Evolutionary conservation across 1,140 invertebrate genomes (phyloP).

Genomic region (Tyrophagus putrescentiae): DNA sequence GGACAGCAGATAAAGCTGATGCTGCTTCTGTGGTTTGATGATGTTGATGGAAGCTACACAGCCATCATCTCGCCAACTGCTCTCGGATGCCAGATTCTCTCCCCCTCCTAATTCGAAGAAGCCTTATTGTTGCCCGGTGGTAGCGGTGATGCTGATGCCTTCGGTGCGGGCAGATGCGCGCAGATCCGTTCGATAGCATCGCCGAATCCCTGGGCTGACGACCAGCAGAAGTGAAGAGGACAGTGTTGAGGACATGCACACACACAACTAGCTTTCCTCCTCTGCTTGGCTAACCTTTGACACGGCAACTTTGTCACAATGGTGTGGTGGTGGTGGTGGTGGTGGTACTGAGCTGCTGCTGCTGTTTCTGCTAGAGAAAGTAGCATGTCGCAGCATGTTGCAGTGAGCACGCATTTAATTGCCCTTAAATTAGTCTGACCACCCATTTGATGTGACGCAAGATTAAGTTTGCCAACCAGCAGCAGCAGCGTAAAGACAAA

Average conservation of each 20-base stretch:
- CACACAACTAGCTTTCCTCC: not conserved
- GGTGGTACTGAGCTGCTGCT: too few relatives aligned
- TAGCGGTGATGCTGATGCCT: too few relatives aligned
- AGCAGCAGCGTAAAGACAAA: not conserved
- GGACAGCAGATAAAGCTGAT: too few relatives aligned
- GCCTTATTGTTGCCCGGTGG: not conserved
- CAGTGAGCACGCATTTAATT: not conserved
- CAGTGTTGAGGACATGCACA: too few relatives aligned
- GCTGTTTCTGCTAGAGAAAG: not conserved
- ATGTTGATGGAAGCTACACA: too few relatives aligned
- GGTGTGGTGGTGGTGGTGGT: too few relatives aligned
- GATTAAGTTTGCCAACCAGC: not conserved
- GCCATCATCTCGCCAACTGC: not conserved
- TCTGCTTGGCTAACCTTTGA: conserved; percentile 8
- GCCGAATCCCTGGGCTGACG: not conserved
- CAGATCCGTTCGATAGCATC: not conserved
- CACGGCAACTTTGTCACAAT: not conserved
- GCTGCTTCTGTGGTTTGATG: too few relatives aligned
- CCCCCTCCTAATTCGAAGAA: not conserved
- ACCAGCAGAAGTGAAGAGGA: too few relatives aligned
- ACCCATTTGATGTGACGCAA: conserved; percentile 15
- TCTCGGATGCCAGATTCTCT: not conserved
- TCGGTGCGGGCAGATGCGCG: not conserved
- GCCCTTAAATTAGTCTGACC: conserved; percentile 11
- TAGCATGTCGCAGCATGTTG: too few relatives aligned